Evolutionary conservation across 2,888 invertebrate genomes (phyloP).

Genomic region (Emmelina monodactyla): DNA sequence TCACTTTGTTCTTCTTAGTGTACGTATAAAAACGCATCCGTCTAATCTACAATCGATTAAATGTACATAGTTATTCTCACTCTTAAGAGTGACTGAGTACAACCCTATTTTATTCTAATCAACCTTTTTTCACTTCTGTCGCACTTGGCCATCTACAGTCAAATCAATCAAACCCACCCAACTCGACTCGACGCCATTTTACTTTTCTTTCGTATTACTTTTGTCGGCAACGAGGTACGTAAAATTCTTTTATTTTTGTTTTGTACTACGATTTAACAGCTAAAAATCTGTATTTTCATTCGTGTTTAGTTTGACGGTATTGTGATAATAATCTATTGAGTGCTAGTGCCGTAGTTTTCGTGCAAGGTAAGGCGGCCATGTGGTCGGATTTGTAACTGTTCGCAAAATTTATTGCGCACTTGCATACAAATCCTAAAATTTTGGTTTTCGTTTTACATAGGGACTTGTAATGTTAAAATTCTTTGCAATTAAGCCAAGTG

Average conservation of each 20-base stretch:
- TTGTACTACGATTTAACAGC: conserved; percentile 20
- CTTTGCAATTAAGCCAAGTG: neutral
- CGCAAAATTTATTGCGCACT: conserved; percentile 41
- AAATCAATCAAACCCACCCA: no score
- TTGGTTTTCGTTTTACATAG: neutral
- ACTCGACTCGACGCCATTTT: conserved; percentile 10
- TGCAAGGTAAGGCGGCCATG: conserved; percentile 37
- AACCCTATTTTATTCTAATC: no score
- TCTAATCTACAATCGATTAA: no score
- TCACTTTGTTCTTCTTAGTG: no score
- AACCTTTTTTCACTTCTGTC: no score
- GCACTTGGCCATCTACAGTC: no score
- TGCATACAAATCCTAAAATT: neutral
- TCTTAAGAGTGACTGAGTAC: no score
- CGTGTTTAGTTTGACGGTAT: conserved; percentile 15
- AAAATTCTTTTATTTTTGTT: conserved; percentile 24
- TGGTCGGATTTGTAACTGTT: conserved; percentile 34
- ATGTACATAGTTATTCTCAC: no score
- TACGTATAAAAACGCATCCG: no score
- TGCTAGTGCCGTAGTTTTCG: conserved; percentile 17
- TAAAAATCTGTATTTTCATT: conserved; percentile 14
- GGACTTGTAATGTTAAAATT: neutral
- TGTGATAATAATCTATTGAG: conserved; percentile 21
- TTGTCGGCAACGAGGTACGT: conserved; percentile 58
- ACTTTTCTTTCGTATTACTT: conserved; percentile 48